Base-by-base conservation (phyloP, 2,888 invertebrate species). In the Scelioninae gen. 1 region DNA sequence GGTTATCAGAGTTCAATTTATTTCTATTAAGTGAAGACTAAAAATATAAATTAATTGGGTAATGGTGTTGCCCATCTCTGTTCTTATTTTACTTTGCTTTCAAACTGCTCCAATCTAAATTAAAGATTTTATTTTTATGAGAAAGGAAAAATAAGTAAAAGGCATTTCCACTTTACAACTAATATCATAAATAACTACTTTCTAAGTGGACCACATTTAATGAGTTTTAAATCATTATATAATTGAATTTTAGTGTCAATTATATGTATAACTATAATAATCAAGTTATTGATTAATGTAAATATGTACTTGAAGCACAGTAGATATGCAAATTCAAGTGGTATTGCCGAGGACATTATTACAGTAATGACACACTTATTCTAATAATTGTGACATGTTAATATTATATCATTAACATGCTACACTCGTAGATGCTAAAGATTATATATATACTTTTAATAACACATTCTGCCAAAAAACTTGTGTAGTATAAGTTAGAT, bases 351-450 rank as follows among this genome's bases (percentile, higher is more conserved):
- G 29, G 29, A 29, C n/a, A 34, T 63, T 65, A 10, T 47, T 16
- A 49, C n/a, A 51, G 43, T 65, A 49, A 65, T 51, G n/a, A 51
- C 40, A 16, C 7, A 51, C 51, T 38, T 32, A 49, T 49, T 63
- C 11, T 38, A 16, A 65, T 65, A 65, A 65, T 51, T 65, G 38
- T 38, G 15, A 45, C 45, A 16, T 16, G 10, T 63, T 63, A 47
- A 34, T 63, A 32, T 31, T 60, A 60, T 29, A 31, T 8, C 16
- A 47, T 63, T 47, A 63, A 47, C 58, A 15, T 38, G 5, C 16
- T 23, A 40, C 15, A n/a, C 53, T 53, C 31, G 15, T 4, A 3
- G 15, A 8, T 47, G 16, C 15, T 47, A 15, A 13, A 15, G 13
- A 47, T 47, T 13, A 10, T 11, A 10, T 11, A 10, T 11, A n/a